These are phyloP conservation scores for Thermophis baileyi DNA, from an alignment of 2,113 vertebrate genomes.

Conservation along the genomic window DNA sequence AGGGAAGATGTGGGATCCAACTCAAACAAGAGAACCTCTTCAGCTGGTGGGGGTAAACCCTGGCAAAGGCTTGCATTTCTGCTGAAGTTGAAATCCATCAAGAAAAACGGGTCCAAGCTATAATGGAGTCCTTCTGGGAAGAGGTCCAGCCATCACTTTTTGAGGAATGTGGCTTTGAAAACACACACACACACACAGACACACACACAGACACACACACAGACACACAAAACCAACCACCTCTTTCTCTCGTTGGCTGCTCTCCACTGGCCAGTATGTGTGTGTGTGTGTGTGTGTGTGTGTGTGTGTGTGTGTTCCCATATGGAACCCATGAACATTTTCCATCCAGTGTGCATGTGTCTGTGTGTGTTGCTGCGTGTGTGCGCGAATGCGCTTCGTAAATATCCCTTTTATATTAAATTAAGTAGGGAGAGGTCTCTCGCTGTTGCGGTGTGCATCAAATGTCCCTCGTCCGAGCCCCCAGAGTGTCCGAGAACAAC, in stretches of 20 bases:
- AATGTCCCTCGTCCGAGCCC: constrained; percentile 14
- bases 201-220: neutral
- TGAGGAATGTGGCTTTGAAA: constrained; percentile 37
- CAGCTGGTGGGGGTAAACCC: neutral
- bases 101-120: constrained; percentile 62
- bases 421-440: neutral
- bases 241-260: constrained; percentile 60
- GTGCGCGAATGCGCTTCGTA: neutral
- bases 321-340: constrained; percentile 72
- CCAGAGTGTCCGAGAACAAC: constrained; percentile 43
- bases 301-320: constrained; percentile 41
- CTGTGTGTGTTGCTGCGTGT: neutral
- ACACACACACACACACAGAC: neutral
- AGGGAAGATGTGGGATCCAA: neutral
- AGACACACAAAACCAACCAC: constrained; percentile 34
- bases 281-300: constrained; percentile 10
- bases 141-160: constrained; percentile 58
- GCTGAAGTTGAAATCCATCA: constrained; percentile 44
- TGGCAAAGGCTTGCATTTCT: constrained; percentile 41
- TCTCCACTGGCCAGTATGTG: constrained; percentile 58
- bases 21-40: neutral
- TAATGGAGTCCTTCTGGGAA: constrained; percentile 64
- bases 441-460: neutral
- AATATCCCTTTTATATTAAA: constrained; percentile 53
- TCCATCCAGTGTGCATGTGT: constrained; percentile 61